Percentiles rank a stretch among this genome's conserved stretches.
These are phyloP conservation scores for Xiphias gladius DNA, from an alignment of 2,113 vertebrate genomes.

Conservation along the genomic window DNA sequence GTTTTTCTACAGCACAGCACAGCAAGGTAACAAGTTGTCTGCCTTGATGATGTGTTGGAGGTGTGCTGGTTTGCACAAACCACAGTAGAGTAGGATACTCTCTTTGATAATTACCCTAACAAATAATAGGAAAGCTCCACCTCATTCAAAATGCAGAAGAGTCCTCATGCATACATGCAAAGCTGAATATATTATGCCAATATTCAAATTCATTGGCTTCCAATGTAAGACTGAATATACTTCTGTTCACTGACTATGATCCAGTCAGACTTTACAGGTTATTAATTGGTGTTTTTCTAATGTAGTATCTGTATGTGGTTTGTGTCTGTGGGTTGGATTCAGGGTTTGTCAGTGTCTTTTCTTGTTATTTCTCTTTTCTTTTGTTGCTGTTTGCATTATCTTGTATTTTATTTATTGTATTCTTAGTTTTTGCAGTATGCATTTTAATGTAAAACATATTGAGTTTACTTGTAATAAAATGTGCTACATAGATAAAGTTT, in stretches of 20 bases:
- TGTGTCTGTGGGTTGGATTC: too few relatives aligned
- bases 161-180: not conserved
- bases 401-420: not conserved
- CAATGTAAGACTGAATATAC: not conserved
- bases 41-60: slow-evolving; percentile 10
- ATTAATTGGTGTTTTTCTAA: not conserved
- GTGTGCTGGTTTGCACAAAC: slow-evolving; percentile 15
- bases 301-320: not conserved
- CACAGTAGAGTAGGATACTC: not conserved
- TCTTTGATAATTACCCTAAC: slow-evolving; percentile 1
- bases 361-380: not conserved
- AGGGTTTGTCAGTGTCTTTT: not conserved
- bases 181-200: not conserved
- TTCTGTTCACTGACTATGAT: not conserved
- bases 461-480: too few relatives aligned
- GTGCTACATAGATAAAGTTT: too few relatives aligned
- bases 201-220: not conserved
- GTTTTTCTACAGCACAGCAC: not conserved
- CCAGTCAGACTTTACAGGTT: too few relatives aligned
- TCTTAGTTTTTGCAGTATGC: too few relatives aligned
- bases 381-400: not conserved
- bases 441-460: too few relatives aligned
- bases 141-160: not conserved
- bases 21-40: not conserved
- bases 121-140: not conserved